phyloP scores from a whole-genome alignment of 2,113 vertebrate species.

The Steatornis caripensis region DNA sequence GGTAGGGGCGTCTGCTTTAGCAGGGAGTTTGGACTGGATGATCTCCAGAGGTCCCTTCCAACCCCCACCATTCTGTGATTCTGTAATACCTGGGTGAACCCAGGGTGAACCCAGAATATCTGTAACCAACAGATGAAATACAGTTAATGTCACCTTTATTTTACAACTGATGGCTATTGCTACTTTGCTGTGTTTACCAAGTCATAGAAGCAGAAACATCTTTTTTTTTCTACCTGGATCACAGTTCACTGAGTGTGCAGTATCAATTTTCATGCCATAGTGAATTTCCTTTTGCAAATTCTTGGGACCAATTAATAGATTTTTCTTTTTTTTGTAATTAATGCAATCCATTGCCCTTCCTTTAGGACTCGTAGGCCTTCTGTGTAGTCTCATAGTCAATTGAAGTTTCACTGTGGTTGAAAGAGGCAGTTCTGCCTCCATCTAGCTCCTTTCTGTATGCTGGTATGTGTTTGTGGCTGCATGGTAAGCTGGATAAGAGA shows the following conservation, averaged over 20 bases:
- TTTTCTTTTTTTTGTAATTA: background rate
- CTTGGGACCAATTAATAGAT: background rate
- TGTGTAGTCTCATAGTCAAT: constrained; percentile 45
- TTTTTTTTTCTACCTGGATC: background rate
- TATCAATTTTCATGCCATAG: background rate
- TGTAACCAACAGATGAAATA: background rate
- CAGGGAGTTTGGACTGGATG: too few relatives aligned
- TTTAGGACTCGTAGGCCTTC: constrained; percentile 39
- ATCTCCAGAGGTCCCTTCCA: too few relatives aligned
- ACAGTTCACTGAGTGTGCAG: background rate
- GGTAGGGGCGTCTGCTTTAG: too few relatives aligned
- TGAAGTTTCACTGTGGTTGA: constrained; percentile 37
- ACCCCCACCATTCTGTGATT: too few relatives aligned
- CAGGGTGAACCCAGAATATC: background rate
- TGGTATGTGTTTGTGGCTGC: constrained; percentile 4
- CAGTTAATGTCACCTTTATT: background rate
- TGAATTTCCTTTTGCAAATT: background rate
- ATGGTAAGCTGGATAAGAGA: constrained; percentile 30
- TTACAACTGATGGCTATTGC: background rate
- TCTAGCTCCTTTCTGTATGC: constrained; percentile 19
- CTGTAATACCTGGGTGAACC: too few relatives aligned
- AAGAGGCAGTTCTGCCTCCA: constrained; percentile 45
- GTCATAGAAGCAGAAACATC: background rate
- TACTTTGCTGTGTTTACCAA: background rate
- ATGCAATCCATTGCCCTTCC: constrained; percentile 17